Percentiles rank a stretch among this genome's conserved stretches.
Evolutionary conservation across 1,140 invertebrate species (phyloP).

Genomic region (Sycophila sp.): DNA sequence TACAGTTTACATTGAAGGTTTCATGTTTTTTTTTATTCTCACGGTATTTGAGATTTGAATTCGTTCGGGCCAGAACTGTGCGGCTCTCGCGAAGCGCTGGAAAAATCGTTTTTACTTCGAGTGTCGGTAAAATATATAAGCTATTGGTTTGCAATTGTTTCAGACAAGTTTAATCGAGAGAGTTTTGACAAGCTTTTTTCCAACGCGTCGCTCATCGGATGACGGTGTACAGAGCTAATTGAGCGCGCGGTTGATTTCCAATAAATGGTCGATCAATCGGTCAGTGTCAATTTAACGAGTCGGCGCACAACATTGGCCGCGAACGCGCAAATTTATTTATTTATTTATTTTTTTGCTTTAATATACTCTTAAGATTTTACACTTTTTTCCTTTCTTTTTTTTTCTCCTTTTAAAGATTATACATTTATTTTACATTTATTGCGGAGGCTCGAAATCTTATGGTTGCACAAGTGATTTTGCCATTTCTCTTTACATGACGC

Average conservation of each 20-base stretch:
- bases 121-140: not conserved
- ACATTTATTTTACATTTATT: constrained; percentile 63
- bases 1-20: constrained; percentile 59
- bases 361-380: constrained; percentile 28
- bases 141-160: too few relatives aligned
- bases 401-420: constrained; percentile 57
- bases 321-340: constrained; percentile 36
- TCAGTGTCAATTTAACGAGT: too few relatives aligned
- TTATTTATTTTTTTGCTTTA: constrained; percentile 9
- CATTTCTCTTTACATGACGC: constrained; percentile 8
- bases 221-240: not conserved
- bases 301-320: constrained; percentile 42
- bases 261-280: constrained; percentile 11
- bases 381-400: constrained; percentile 23
- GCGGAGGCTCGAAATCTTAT: constrained; percentile 56
- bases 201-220: not conserved
- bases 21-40: constrained; percentile 47
- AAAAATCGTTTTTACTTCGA: not conserved
- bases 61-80: constrained; percentile 40
- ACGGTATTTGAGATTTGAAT: too few relatives aligned
- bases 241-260: not conserved
- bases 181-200: too few relatives aligned
- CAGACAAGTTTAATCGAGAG: too few relatives aligned
- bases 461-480: constrained; percentile 47
- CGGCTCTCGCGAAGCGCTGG: not conserved